Conservation (phyloP, 2,888 invertebrate genomes). For the Eristalis tenax region DNA sequence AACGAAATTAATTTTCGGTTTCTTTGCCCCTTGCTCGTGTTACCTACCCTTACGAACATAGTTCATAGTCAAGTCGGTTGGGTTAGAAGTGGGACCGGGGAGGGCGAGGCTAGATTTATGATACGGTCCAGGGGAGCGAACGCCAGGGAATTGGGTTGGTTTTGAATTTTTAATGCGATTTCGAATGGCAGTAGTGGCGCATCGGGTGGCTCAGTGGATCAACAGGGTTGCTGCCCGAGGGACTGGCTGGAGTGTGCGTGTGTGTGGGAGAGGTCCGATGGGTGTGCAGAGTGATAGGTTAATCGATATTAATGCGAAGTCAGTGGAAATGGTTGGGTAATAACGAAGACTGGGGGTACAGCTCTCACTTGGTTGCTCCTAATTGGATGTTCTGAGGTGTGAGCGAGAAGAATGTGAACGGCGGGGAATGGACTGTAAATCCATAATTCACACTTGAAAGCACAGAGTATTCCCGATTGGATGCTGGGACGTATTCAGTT, state of each 20-base stretch:
- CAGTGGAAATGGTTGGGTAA: neutral
- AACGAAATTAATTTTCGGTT: slow-evolving; percentile 14
- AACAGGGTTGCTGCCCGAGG: neutral
- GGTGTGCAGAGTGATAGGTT: neutral
- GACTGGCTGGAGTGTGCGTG: neutral
- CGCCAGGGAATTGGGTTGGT: slow-evolving; percentile 1
- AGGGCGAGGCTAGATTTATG: slow-evolving; percentile 15
- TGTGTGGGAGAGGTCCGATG: neutral
- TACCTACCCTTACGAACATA: neutral
- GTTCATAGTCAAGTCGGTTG: neutral
- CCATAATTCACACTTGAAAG: neutral
- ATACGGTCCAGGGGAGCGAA: slow-evolving; percentile 12
- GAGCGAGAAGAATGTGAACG: neutral
- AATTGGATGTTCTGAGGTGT: neutral
- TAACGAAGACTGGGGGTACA: neutral
- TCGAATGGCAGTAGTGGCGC: neutral
- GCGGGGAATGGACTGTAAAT: neutral
- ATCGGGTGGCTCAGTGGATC: neutral
- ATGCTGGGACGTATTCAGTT: no score
- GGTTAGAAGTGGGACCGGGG: neutral
- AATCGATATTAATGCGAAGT: neutral
- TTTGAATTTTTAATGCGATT: slow-evolving; percentile 44
- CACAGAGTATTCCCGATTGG: neutral
- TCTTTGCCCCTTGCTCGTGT: neutral
- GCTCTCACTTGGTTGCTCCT: neutral